Percentiles rank a stretch among this genome's conserved stretches.
These are phyloP conservation scores for Cossypha niveicapilla DNA, from an alignment of 2,797 vertebrate species.

Conservation along the genomic window DNA sequence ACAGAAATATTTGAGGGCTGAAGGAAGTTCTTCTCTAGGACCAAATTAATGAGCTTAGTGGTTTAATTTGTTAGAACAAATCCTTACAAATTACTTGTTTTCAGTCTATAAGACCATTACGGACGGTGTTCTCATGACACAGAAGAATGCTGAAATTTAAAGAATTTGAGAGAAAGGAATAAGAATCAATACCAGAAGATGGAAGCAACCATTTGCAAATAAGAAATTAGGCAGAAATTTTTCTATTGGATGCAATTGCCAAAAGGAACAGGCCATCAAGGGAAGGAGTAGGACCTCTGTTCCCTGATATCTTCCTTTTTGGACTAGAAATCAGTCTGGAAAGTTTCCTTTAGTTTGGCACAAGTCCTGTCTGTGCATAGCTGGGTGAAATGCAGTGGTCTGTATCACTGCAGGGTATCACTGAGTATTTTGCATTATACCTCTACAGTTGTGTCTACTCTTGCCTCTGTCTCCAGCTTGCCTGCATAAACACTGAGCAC, in stretches of 20 bases:
- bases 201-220: neutral
- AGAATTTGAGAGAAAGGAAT: neutral
- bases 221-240: neutral
- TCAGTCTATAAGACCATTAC: neutral
- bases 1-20: neutral
- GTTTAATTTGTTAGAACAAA: neutral
- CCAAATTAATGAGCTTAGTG: neutral
- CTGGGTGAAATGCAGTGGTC: neutral
- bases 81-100: neutral
- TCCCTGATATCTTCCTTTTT: neutral
- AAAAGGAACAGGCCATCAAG: neutral
- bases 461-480: neutral
- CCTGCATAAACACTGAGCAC: neutral
- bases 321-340: neutral
- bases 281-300: neutral
- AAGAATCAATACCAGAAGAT: neutral
- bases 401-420: neutral
- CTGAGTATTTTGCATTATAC: neutral
- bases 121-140: neutral
- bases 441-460: neutral
- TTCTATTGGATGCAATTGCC: neutral
- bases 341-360: neutral
- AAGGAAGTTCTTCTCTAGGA: neutral
- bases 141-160: neutral
- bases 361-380: neutral